Base-by-base conservation (phyloP, 2,113 vertebrate genomes). In the Stegastes partitus region DNA sequence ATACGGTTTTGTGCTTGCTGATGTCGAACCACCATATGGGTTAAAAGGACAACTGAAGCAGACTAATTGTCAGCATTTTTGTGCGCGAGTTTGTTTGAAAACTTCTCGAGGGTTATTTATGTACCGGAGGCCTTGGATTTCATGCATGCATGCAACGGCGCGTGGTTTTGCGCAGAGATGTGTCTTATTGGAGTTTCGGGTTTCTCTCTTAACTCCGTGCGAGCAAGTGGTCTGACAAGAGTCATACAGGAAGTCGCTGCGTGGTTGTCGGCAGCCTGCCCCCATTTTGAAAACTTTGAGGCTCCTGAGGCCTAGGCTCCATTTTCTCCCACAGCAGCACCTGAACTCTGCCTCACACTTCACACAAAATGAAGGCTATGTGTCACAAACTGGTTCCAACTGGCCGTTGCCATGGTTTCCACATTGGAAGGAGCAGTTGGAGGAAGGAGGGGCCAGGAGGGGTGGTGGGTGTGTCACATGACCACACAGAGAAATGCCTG, bases 351-450 rank as follows among this genome's bases (percentile, higher is more conserved):
- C 94, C 93, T 95, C 94, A 79, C 94, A 93, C 94, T 91, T 92
- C 84, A 83, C 93, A 93, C 96, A 96, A 97, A 96, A 97, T 96
- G 96, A 96, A 95, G 95, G 93, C 95, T 92, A 91, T 89, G 85
- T 96, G 95, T 96, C 95, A 95, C 89, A 94, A 94, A 96, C 96
- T 94, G 94, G 97, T 95, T 96, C 91, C 91, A 95, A 94, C 96
- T 91, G 93, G 95, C 93, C 83, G 96, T 97, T 97, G 92, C 96
- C 94, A 96, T 97, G 95, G 97, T 95, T 97, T 96, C 95, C 85
- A 91, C 85, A 65, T 87, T 92, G 94, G 93, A 94, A 91, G 94
- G 94, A 95, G 95, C 92, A 83, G 93, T 93, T 93, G 90, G 92
- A 91, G 90, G 80, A 92, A 89, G 93, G 93, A 93, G 92, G 92